Conservation (phyloP, 2,797 vertebrate genomes). For the Anniella stebbinsi region DNA sequence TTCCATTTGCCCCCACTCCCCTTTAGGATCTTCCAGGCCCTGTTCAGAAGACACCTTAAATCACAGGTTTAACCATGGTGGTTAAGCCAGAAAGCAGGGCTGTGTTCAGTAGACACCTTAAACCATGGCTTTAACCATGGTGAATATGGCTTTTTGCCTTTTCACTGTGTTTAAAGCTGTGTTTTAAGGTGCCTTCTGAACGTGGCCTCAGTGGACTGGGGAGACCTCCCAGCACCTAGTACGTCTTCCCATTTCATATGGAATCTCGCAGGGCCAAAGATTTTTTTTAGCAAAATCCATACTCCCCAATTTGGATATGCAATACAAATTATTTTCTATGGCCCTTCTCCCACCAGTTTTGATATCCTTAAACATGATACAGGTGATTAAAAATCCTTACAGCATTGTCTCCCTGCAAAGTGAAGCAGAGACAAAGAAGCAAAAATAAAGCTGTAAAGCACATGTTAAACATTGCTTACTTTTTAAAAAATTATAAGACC, state of each 20-base stretch:
- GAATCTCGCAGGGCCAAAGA: not conserved
- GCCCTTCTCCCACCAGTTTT: not conserved
- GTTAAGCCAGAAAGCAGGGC: no score
- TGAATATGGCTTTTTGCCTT: no score
- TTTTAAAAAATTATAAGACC: not conserved
- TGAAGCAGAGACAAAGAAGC: no score
- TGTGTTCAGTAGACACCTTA: no score
- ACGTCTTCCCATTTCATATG: not conserved
- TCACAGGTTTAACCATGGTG: no score
- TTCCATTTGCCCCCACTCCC: not conserved
- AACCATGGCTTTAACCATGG: no score
- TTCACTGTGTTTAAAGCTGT: no score
- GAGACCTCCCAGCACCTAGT: not conserved
- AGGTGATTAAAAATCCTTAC: not conserved
- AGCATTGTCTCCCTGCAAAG: not conserved
- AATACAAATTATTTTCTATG: not conserved
- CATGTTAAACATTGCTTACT: not conserved
- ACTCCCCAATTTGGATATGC: not conserved
- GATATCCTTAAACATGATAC: not conserved
- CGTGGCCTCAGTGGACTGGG: no score
- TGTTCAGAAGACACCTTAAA: no score
- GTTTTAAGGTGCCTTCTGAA: no score
- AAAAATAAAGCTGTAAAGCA: not conserved
- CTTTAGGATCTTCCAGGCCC: not conserved
- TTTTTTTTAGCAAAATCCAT: not conserved